Percentiles rank a stretch among this genome's conserved stretches.
phyloP scores from a whole-genome alignment of 2,113 vertebrate species.

The Pterophyllum scalare region DNA sequence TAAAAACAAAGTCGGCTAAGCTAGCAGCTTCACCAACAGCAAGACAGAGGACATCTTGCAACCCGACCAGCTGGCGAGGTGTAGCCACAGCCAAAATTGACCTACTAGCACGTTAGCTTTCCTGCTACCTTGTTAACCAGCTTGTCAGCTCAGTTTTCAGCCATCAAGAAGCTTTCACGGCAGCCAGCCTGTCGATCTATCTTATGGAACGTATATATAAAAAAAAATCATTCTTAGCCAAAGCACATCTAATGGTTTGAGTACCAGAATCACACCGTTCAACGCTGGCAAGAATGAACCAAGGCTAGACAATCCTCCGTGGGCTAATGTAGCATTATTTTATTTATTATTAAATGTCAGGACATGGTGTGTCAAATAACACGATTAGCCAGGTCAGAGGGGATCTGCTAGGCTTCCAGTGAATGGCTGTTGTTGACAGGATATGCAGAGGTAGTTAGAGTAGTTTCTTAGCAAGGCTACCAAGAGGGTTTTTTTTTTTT shows the following conservation, averaged over 20 bases:
- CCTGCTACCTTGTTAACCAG: slow-evolving; percentile 10
- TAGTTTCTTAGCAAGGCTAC: slow-evolving; percentile 13
- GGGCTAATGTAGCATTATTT: slow-evolving; percentile 29
- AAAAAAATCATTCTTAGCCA: not conserved
- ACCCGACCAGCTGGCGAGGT: slow-evolving; percentile 69
- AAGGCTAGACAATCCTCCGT: not conserved
- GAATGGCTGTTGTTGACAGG: not conserved
- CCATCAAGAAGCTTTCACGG: not conserved
- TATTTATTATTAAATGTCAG: slow-evolving; percentile 26
- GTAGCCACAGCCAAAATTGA: slow-evolving; percentile 46
- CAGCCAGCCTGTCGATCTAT: not conserved
- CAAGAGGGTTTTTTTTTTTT: not conserved
- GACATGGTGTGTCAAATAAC: slow-evolving; percentile 21
- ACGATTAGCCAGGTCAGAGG: not conserved
- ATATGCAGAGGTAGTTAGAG: not conserved
- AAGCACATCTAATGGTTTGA: not conserved
- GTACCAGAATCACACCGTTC: not conserved
- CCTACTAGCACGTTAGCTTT: slow-evolving; percentile 44
- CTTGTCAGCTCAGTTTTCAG: not conserved
- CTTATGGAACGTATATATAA: not conserved
- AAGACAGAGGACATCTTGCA: slow-evolving; percentile 76
- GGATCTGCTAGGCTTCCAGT: not conserved
- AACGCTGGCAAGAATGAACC: not conserved
- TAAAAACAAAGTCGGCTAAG: slow-evolving; percentile 75
- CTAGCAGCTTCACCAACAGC: slow-evolving; percentile 65